Conservation (phyloP, 2,113 vertebrate species). For the Myiozetetes cayanensis region DNA sequence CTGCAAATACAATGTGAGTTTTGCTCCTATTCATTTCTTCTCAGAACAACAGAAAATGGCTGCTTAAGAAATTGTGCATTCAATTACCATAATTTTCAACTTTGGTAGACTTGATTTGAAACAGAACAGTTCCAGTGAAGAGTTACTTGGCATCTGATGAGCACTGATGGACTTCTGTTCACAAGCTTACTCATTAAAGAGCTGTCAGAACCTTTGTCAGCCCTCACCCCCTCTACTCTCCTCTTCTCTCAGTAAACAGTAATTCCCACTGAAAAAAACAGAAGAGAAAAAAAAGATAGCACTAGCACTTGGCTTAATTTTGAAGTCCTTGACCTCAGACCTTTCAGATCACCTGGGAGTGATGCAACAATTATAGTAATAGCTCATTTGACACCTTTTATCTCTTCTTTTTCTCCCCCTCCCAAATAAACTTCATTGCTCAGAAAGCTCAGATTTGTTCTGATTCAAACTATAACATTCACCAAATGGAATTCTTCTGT, state of each 20-base stretch:
- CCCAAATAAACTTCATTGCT: not conserved
- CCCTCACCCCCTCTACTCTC: not conserved
- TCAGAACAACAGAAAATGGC: not conserved
- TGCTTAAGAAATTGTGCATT: not conserved
- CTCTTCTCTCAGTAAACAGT: not conserved
- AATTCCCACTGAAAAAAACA: not conserved
- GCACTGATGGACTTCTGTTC: not conserved
- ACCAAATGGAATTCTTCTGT: not conserved
- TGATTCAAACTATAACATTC: not conserved
- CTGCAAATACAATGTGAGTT: not conserved
- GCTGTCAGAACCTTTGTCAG: not conserved
- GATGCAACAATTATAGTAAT: not conserved
- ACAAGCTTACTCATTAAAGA: not conserved
- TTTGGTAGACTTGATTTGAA: not conserved
- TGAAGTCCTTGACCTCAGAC: not conserved
- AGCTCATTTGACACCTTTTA: not conserved
- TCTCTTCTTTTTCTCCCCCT: not conserved
- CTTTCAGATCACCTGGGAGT: not conserved
- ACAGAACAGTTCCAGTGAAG: not conserved
- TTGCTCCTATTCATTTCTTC: not conserved
- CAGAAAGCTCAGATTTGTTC: not conserved
- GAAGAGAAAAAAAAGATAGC: not conserved
- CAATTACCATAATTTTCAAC: not conserved
- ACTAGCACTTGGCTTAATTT: not conserved
- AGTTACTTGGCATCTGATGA: not conserved